Base-by-base conservation (phyloP, 2,888 invertebrate genomes). In the Ectemnius continuus region DNA sequence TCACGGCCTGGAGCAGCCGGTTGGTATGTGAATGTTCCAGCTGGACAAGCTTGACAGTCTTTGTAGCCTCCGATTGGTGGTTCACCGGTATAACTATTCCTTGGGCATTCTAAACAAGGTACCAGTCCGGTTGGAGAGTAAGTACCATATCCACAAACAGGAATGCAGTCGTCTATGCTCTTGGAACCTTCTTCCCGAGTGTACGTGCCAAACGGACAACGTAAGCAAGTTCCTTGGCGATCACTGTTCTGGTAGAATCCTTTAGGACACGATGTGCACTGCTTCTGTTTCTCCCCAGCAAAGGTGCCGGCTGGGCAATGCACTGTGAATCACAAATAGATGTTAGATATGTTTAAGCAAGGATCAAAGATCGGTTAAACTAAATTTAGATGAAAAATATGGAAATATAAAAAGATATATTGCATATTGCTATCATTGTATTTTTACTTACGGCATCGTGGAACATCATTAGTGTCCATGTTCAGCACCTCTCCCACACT, bases 251-350 rank as follows among this genome's bases (percentile, higher is more conserved):
- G 99, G 91, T 98, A 99, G 89, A 94, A 97, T 16, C 99, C 99
- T 84, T 95, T 93, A 0, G 97, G 96, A 89, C 99, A 99, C 88
- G 96, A 95, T 0, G 96, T 96, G 91, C 99, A 99, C 72, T 95
- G 94, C 87, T 97, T 96, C 91, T 98, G 97, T 85, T 97, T 97
- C 84, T 96, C 96, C 20, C 95, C 95, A 57, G 98, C 97, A 87
- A 95, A 98, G 0, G 98, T 98, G 86, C 99, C 99, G 82, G 98
- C 98, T 6, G 99, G 99, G 89, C 99, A 99, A 88, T 99, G 97
- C 76, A 98, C 97, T 97, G 86, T 16, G 78, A 75, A 36, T 1
- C 14, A 16, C 8, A 45, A 20, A 13, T 3, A 8, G 14, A 14
- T 0, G 48, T 46, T 36, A 18, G 45, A 3, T 47, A 0, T 2